Conservation (phyloP, 2,113 vertebrate species). For the Anolis carolinensis region DNA sequence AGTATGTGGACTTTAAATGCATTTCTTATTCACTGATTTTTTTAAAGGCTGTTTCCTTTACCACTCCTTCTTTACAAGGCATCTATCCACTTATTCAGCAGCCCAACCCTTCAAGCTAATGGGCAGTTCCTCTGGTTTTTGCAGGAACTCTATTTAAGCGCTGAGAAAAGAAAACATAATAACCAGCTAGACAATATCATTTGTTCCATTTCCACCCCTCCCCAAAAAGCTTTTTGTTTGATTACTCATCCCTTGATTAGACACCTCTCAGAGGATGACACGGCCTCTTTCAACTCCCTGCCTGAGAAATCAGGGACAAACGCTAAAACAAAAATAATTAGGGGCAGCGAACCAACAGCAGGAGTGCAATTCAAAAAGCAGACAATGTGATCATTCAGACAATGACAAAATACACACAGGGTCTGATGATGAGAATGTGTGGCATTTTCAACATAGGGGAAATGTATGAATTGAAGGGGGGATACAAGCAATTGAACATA, state of each 20-base stretch:
- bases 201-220: conserved; percentile 67
- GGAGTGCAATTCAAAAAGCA: conserved; percentile 59
- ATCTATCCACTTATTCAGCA: conserved; percentile 24
- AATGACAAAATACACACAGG: conserved; percentile 42
- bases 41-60: conserved; percentile 28
- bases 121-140: conserved; percentile 57
- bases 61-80: conserved; percentile 52
- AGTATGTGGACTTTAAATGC: conserved; percentile 39
- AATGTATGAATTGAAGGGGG: conserved; percentile 24
- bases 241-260: conserved; percentile 69
- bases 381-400: conserved; percentile 54
- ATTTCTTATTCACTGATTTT: conserved; percentile 54
- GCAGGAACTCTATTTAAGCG: conserved; percentile 55
- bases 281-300: conserved; percentile 61
- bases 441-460: conserved; percentile 47
- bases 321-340: conserved; percentile 71
- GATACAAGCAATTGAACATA: conserved; percentile 29
- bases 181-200: conserved; percentile 63
- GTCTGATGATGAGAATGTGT: conserved; percentile 63
- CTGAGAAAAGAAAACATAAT: conserved; percentile 61
- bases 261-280: conserved; percentile 64
- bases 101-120: conserved; percentile 47
- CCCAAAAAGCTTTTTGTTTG: conserved; percentile 68
- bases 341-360: conserved; percentile 59
- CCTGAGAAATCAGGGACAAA: conserved; percentile 61